Evolutionary conservation across 2,797 vertebrate genomes (phyloP).

Genomic region (Bradypodion pumilum): DNA sequence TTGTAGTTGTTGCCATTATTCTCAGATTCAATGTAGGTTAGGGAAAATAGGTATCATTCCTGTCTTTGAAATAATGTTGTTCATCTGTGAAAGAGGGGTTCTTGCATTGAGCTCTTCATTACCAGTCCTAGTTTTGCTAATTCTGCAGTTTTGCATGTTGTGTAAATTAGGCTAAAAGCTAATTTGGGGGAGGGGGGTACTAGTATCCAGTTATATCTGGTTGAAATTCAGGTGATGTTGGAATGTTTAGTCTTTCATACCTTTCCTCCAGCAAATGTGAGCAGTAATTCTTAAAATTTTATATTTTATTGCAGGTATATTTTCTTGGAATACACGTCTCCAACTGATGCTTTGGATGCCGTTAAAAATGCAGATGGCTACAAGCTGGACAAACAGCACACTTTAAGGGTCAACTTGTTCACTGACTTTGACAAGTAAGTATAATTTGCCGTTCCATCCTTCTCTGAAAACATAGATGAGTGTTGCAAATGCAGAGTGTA

Average conservation of each 20-base stretch:
- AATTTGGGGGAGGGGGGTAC: too few relatives aligned
- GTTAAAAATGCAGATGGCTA: constrained; percentile 96
- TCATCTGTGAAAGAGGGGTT: background rate
- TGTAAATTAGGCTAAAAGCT: background rate
- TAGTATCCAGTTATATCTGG: background rate
- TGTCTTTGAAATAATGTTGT: background rate
- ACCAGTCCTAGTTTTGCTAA: background rate
- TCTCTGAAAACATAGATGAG: accelerated
- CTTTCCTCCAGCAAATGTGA: background rate
- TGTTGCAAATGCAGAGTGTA: background rate
- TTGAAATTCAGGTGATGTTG: background rate
- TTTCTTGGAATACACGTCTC: constrained; percentile 92
- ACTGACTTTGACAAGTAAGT: constrained; percentile 98
- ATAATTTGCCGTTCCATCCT: accelerated
- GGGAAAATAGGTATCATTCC: background rate
- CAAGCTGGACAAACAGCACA: constrained; percentile 97
- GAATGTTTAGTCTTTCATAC: background rate
- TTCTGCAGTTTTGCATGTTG: background rate
- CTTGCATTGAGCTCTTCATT: background rate
- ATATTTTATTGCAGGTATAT: constrained; percentile 83
- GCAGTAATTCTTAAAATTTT: too few relatives aligned
- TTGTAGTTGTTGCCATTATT: background rate
- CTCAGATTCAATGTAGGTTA: too few relatives aligned
- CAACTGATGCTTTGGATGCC: constrained; percentile 89
- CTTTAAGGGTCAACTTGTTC: constrained; percentile 96